Conservation (phyloP, 2,797 vertebrate species). For the Hybognathus amarus region DNA sequence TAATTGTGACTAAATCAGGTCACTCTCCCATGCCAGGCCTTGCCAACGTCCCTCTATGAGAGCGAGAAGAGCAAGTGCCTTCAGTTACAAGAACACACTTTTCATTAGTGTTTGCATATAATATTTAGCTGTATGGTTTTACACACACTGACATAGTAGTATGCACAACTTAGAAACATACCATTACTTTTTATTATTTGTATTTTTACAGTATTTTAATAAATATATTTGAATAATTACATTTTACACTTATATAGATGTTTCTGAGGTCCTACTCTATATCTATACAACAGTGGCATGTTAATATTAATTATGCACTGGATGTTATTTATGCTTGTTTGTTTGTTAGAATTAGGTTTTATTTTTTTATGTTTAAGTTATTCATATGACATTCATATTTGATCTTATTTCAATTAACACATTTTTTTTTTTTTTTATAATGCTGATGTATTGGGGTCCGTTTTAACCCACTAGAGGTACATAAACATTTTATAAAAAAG, state of each 20-base stretch:
- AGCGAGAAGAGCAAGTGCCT: not conserved
- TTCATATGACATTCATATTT: too few relatives aligned
- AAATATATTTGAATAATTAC: too few relatives aligned
- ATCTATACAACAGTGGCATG: not conserved
- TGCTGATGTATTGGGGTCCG: too few relatives aligned
- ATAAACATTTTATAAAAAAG: too few relatives aligned
- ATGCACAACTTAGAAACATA: too few relatives aligned
- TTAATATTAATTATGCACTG: not conserved
- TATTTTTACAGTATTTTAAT: not conserved
- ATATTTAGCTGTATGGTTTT: not conserved
- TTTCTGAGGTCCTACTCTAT: not conserved
- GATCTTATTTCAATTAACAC: too few relatives aligned
- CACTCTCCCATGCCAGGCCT: constrained; percentile 6
- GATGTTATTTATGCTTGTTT: not conserved
- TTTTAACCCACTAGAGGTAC: too few relatives aligned
- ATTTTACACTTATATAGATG: not conserved
- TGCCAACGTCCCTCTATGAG: not conserved
- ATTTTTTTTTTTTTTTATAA: too few relatives aligned
- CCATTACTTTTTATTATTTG: too few relatives aligned
- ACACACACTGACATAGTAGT: not conserved
- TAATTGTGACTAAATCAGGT: constrained; percentile 39
- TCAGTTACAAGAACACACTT: not conserved
- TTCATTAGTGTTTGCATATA: not conserved
- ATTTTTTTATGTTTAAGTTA: not conserved
- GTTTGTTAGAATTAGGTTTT: not conserved